Evolutionary conservation across 1,140 invertebrate genomes (phyloP), one percentile per base, ranked within the genome.

Genomic region (Drosophila ironensis): DNA sequence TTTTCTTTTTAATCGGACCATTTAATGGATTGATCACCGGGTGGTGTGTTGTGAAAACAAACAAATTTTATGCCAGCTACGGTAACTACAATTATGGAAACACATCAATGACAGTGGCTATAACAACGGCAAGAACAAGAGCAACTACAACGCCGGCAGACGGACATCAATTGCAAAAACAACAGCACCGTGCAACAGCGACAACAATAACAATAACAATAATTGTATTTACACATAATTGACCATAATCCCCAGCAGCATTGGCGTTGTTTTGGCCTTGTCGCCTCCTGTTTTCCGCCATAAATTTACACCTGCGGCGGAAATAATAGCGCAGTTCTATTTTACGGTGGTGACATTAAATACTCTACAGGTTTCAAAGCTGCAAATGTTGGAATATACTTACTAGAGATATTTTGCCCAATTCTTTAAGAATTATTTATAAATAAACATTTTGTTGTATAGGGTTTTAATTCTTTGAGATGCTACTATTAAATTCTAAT

Each of bases 141-240:
- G 17, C 52, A 54, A 45, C 20, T 30, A 48, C 37, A 51, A 19
- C 35, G 37, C 8, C 11, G 12, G 4, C 12, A n/a, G 28, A 9
- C n/a, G 4, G 4, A n/a, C n/a, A 9, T n/a, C n/a, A n/a, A n/a
- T 9, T 3, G 6, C 57, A 24, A 51, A 45, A 60, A 67, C 41
- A 72, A 72, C 75, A 70, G 76, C 46, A 60, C 16, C 59, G 41
- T 42, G 33, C 33, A 59, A 33, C 42, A 24, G 25, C 50, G 38
- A 52, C 61, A 72, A 84, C 78, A 82, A 84, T 82, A 86, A 84
- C 30, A n/a, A n/a, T n/a, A n/a, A n/a, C 72, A 86, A 84, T 78
- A 78, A 84, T 84, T 73, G 56, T 71, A 80, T 86, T 86, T 86
- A 86, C 81, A 86, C 80, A 72, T 86, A 86, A 86, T 86, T 86